Base-by-base conservation (phyloP, 2,888 invertebrate species). In the Cactoblastis cactorum region DNA sequence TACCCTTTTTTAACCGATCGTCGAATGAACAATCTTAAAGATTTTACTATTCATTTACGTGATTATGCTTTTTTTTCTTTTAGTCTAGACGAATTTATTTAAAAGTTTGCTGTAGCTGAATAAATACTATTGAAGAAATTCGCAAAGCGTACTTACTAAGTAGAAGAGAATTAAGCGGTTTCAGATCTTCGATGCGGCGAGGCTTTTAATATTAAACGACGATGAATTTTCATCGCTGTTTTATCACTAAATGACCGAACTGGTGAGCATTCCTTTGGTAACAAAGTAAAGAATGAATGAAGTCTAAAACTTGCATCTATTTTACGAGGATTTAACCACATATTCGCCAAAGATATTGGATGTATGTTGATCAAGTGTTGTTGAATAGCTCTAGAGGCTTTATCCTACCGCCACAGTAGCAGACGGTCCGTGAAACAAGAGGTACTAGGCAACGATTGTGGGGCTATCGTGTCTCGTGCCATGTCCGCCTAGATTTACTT, bases 351-450 rank as follows among this genome's bases (percentile, higher is more conserved):
- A 19, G 19, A 34, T 43, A 17, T 35, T 12, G 22, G 38, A 24
- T 14, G n/a, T 47, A 17, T 9, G 11, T 12, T 17, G 24, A 38
- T 48, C 38, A 28, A 39, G 49, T 18, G 18, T 39, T 14, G 49
- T 41, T 49, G 49, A 49, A 49, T 12, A 32, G 39, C 22, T 39
- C 32, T 41, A 33, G 43, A 49, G 32, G 39, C 71, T 70, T 68
- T 74, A 68, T 73, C 69, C 58, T 65, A 67, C 66, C 62, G 65
- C 70, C 71, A 62, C 62, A 76, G 71, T 68, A 61, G 69, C 73
- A 77, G 72, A 70, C 77, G 79, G 69, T 75, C 79, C 79, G 75
- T 80, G 77, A 78, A 80, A 80, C 75, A 77, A 80, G 75, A 75
- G 77, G 65, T 67, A 71, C 71, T 69, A 66, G 61, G 59, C 66